A percentile compares a stretch with the other conserved stretches of the same genome.
These are phyloP conservation scores for Cephus sareptanus DNA, from an alignment of 2,888 invertebrate genomes.

Conservation along the genomic window DNA sequence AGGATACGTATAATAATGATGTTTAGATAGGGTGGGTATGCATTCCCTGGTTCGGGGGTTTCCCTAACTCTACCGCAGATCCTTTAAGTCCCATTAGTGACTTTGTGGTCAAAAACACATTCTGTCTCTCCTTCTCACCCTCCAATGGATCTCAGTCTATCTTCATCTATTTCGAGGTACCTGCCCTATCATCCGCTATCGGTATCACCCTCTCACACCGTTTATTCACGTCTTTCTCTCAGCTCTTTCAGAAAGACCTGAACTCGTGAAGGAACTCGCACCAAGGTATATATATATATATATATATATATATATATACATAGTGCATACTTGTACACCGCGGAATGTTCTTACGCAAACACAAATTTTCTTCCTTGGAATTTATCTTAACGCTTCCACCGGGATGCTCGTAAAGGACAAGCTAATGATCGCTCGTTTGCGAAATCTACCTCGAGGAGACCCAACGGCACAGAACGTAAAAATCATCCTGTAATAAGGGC, in stretches of 20 bases:
- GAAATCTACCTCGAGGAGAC: not conserved
- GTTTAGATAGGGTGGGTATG: slow-evolving; percentile 11
- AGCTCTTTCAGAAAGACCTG: not conserved
- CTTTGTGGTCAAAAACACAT: not conserved
- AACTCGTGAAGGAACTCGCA: not conserved
- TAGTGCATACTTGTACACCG: not conserved
- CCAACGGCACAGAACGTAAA: not conserved
- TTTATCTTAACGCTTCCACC: not conserved
- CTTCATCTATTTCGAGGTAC: not conserved
- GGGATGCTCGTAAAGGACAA: not conserved
- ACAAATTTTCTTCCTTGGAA: not conserved
- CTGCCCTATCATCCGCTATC: not conserved
- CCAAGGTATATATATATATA: not conserved
- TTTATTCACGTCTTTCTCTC: not conserved
- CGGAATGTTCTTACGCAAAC: not conserved
- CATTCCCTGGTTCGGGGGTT: slow-evolving; percentile 16
- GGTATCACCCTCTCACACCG: not conserved
- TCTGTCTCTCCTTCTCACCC: slow-evolving; percentile 12
- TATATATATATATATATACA: not conserved
- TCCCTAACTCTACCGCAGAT: slow-evolving; percentile 26
- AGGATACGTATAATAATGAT: slow-evolving; percentile 17
- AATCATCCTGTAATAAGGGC: not conserved
- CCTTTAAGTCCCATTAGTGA: slow-evolving; percentile 36
- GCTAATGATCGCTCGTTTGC: not conserved
- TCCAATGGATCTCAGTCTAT: not conserved